These are phyloP conservation scores for Euwallacea similis DNA, from an alignment of 1,140 invertebrate species.

Conservation along the genomic window DNA sequence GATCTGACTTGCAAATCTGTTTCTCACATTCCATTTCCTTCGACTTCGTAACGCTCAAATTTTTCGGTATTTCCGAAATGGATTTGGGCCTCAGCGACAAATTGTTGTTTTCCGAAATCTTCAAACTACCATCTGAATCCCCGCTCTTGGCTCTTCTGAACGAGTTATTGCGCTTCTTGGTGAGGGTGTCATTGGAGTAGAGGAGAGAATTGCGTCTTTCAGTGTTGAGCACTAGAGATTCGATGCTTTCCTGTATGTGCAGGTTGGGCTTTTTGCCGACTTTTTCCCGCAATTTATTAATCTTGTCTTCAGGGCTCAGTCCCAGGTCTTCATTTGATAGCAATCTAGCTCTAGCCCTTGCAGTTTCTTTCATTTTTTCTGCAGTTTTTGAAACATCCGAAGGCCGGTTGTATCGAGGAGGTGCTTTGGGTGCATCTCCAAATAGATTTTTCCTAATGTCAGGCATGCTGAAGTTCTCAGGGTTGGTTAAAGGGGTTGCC, in stretches of 20 bases:
- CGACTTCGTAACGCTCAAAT: slow-evolving; percentile 4
- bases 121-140: slow-evolving; percentile 29
- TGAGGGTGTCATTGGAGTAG: slow-evolving; percentile 47
- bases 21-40: slow-evolving; percentile 21
- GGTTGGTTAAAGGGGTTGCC: slow-evolving; percentile 23
- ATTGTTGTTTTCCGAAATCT: neutral
- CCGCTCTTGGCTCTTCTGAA: slow-evolving; percentile 47
- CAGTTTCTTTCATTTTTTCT: slow-evolving; percentile 67
- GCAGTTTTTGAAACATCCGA: slow-evolving; percentile 56
- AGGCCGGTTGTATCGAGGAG: slow-evolving; percentile 36
- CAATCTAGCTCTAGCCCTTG: slow-evolving; percentile 66
- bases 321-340: slow-evolving; percentile 65
- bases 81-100: slow-evolving; percentile 45
- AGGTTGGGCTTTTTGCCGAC: slow-evolving; percentile 29
- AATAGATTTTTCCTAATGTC: slow-evolving; percentile 46
- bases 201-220: slow-evolving; percentile 41
- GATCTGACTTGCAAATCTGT: slow-evolving; percentile 60
- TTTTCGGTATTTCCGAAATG: slow-evolving; percentile 44
- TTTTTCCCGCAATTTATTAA: slow-evolving; percentile 53
- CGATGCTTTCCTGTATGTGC: slow-evolving; percentile 42
- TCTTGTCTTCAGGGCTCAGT: slow-evolving; percentile 71
- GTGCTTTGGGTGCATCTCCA: slow-evolving; percentile 49
- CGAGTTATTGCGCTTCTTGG: slow-evolving; percentile 44
- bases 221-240: slow-evolving; percentile 43
- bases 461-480: slow-evolving; percentile 49